Evolutionary conservation across 2,888 invertebrate species (phyloP).

Genomic region (Malthinus flaveolus): DNA sequence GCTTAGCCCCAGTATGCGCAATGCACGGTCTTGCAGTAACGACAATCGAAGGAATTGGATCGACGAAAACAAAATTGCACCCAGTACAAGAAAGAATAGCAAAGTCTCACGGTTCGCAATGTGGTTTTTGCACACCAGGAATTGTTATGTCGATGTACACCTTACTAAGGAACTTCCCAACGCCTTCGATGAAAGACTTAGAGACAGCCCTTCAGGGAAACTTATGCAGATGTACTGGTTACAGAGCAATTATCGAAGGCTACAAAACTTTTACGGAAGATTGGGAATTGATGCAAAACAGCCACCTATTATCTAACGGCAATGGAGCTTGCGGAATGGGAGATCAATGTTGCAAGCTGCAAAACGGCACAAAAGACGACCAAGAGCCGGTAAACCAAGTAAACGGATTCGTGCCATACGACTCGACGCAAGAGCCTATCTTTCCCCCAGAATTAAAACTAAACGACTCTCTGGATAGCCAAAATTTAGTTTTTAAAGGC

Average conservation of each 20-base stretch:
- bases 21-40: constrained; percentile 88
- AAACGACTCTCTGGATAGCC: constrained; percentile 59
- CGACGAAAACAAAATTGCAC: constrained; percentile 74
- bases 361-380: constrained; percentile 18
- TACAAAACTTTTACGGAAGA: constrained; percentile 82
- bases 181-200: constrained; percentile 76
- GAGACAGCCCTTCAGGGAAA: constrained; percentile 83
- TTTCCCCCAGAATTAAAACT: constrained; percentile 89
- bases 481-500: constrained; percentile 66
- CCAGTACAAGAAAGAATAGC: constrained; percentile 88
- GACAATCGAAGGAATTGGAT: constrained; percentile 93
- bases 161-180: constrained; percentile 71
- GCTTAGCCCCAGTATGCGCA: constrained; percentile 83
- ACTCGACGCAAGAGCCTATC: constrained; percentile 85
- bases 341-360: constrained; percentile 65
- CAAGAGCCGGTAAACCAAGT: constrained; percentile 45
- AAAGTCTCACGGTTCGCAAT: constrained; percentile 91
- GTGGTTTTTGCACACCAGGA: constrained; percentile 83
- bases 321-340: constrained; percentile 62
- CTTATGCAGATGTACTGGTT: constrained; percentile 92
- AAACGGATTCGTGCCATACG: constrained; percentile 70
- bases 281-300: constrained; percentile 56
- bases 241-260: constrained; percentile 90
- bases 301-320: constrained; percentile 36
- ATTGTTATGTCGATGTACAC: constrained; percentile 98